Evolutionary conservation across 2,888 invertebrate genomes (phyloP).

Genomic region (Eupeodes luniger): DNA sequence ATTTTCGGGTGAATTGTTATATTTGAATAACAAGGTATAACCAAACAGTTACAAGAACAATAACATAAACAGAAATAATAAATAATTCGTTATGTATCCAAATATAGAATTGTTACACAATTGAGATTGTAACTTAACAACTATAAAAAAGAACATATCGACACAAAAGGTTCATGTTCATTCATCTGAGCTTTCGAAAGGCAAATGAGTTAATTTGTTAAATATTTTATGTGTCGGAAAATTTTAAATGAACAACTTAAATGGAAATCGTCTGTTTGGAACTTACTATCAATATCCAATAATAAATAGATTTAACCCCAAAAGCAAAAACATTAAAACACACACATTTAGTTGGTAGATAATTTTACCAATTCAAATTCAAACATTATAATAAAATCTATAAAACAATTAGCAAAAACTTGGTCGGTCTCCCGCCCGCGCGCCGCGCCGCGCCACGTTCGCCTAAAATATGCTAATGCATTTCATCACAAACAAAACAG

Average conservation of each 20-base stretch:
- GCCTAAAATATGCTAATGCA: neutral
- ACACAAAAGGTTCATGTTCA: neutral
- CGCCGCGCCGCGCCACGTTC: too few relatives aligned
- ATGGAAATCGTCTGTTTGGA: neutral
- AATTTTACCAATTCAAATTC: slow-evolving; percentile 8
- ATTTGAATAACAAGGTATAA: too few relatives aligned
- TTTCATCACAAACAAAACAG: slow-evolving; percentile 5
- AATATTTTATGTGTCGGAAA: neutral
- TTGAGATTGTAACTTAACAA: too few relatives aligned
- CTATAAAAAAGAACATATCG: neutral
- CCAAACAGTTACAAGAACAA: too few relatives aligned
- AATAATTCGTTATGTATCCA: too few relatives aligned
- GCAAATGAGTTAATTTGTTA: neutral
- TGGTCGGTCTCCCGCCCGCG: neutral
- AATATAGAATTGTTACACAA: too few relatives aligned
- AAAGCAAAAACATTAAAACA: too few relatives aligned
- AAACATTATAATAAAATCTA: neutral
- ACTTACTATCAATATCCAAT: neutral
- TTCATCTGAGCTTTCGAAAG: neutral
- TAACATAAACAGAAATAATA: too few relatives aligned
- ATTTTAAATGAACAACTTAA: neutral
- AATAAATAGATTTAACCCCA: neutral
- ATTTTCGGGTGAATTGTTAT: too few relatives aligned
- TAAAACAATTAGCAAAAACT: slow-evolving; percentile 8
- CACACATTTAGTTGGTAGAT: neutral